Evolutionary conservation across 2,113 vertebrate species (phyloP).

Genomic region (Diglossa brunneiventris): DNA sequence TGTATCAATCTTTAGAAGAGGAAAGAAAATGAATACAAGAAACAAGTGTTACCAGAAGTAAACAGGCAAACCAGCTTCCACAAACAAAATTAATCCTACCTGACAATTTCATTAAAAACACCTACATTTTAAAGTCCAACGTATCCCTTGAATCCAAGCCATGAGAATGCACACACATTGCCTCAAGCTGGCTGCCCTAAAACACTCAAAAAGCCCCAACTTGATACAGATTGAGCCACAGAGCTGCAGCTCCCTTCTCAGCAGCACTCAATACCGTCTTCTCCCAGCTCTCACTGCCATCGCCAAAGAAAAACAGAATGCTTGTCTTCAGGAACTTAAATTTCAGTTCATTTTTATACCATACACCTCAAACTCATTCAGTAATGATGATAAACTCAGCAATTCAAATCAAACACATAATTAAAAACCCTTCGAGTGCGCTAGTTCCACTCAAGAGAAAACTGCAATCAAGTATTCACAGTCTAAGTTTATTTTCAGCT

Average conservation of each 20-base stretch:
- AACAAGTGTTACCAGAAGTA: not conserved
- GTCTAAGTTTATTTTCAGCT: not conserved
- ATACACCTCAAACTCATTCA: not conserved
- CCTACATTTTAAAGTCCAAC: not conserved
- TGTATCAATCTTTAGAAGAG: not conserved
- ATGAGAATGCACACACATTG: accelerated
- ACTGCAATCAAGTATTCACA: not conserved
- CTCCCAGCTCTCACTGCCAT: not conserved
- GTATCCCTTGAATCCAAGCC: not conserved
- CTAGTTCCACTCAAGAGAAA: constrained; percentile 20
- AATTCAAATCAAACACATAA: not conserved
- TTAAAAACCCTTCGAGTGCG: not conserved
- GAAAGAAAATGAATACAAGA: not conserved
- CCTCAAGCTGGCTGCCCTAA: not conserved
- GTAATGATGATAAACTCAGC: constrained; percentile 22
- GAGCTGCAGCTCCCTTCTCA: not conserved
- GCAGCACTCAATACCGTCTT: not conserved
- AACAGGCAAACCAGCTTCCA: not conserved
- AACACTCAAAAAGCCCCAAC: not conserved
- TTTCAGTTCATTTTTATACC: not conserved
- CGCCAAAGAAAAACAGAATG: not conserved
- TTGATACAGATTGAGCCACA: not conserved
- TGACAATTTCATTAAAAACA: not conserved
- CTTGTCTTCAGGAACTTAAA: not conserved
- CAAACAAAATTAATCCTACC: not conserved